Evolutionary conservation across 2,888 invertebrate genomes (phyloP).

Genomic region (Drosophila mulleri): DNA sequence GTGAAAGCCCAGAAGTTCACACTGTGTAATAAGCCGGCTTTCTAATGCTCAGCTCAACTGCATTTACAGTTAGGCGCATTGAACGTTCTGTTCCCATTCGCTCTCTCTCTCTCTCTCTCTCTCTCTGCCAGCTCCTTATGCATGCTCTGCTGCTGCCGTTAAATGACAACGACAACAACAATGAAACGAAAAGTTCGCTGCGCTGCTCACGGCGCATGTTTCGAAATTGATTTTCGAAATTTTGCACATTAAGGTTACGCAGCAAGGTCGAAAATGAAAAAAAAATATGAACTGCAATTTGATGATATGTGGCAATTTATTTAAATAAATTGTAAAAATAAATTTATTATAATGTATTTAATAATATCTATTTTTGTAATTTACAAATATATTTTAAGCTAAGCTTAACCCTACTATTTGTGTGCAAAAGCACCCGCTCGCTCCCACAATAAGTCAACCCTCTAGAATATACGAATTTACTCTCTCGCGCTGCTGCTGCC

Average conservation of each 20-base stretch:
- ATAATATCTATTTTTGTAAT: too few relatives aligned
- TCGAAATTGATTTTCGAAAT: conserved; percentile 30
- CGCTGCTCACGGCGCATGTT: conserved; percentile 51
- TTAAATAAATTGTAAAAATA: not conserved
- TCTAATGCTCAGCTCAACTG: conserved; percentile 25
- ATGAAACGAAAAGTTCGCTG: not conserved
- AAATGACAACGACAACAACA: not conserved
- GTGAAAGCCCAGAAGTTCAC: not conserved
- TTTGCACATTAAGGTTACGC: conserved; percentile 44
- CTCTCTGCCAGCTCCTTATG: not conserved
- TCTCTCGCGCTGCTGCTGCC: conserved; percentile 19
- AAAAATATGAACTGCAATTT: not conserved
- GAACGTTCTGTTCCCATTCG: conserved; percentile 1
- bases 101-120: not conserved
- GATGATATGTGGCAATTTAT: not conserved
- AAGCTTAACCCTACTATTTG: conserved; percentile 24
- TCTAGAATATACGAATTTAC: not conserved
- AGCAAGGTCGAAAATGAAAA: conserved; percentile 18
- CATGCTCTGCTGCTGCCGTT: conserved; percentile 1
- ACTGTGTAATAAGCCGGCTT: conserved; percentile 50
- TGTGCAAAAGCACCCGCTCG: conserved; percentile 5
- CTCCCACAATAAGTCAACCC: conserved; percentile 33
- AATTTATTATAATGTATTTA: not conserved
- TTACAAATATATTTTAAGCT: not conserved
- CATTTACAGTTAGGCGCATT: conserved; percentile 14